Conservation (phyloP, 1,140 invertebrate genomes). For the Metaphire vulgaris region DNA sequence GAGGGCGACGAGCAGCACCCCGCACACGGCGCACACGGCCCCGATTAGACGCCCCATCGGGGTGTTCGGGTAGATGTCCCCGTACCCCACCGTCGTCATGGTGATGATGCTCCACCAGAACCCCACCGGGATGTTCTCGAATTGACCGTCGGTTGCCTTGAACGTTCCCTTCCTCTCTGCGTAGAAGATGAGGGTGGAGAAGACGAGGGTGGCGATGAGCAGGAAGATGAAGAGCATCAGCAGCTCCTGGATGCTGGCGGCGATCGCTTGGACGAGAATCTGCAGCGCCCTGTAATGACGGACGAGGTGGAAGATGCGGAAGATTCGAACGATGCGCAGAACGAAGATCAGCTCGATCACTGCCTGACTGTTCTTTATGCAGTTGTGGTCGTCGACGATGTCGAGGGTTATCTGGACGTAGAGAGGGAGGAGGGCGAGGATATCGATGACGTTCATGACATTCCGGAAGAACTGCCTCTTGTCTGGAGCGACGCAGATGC, state of each 20-base stretch:
- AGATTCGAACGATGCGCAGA: constrained; percentile 46
- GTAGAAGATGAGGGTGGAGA: constrained; percentile 94
- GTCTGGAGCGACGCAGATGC: constrained; percentile 52
- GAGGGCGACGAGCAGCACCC: constrained; percentile 81
- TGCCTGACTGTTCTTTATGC: constrained; percentile 25
- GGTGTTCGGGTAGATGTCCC: constrained; percentile 56
- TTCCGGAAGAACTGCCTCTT: constrained; percentile 50
- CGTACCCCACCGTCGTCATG: constrained; percentile 51
- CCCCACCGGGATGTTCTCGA: constrained; percentile 44
- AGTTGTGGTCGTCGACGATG: constrained; percentile 20
- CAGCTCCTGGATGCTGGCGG: constrained; percentile 47
- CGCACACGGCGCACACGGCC: constrained; percentile 24
- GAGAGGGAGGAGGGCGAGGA: constrained; percentile 54
- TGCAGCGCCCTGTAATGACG: constrained; percentile 47
- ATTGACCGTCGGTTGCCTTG: constrained; percentile 37
- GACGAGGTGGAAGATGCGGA: constrained; percentile 48
- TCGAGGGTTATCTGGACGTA: constrained; percentile 24
- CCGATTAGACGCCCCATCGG: constrained; percentile 33
- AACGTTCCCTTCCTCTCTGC: constrained; percentile 61
- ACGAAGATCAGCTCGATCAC: constrained; percentile 31
- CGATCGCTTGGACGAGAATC: constrained; percentile 46
- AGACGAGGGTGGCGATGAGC: constrained; percentile 92
- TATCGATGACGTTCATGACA: constrained; percentile 55
- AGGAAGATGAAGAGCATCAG: constrained; percentile 88
- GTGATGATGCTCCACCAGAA: constrained; percentile 45